Evolutionary conservation across 2,113 vertebrate genomes (phyloP).

Genomic region (Epinephelus lanceolatus): DNA sequence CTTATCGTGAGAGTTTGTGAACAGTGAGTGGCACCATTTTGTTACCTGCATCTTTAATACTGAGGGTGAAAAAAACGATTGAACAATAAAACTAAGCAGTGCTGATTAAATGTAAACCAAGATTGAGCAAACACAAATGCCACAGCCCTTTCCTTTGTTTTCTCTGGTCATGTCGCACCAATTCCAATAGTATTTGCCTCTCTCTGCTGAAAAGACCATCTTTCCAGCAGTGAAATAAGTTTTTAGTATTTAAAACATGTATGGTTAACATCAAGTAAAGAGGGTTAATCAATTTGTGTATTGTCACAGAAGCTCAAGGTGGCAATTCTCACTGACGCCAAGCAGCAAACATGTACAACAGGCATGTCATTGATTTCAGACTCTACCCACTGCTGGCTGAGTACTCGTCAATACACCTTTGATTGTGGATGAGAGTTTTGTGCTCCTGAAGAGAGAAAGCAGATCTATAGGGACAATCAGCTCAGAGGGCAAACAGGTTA

Average conservation of each 20-base stretch:
- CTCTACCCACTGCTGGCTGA: constrained; percentile 75
- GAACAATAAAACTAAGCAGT: no score
- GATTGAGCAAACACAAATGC: no score
- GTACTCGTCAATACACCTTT: constrained; percentile 81
- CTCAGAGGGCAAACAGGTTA: constrained; percentile 75
- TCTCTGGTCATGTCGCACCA: no score
- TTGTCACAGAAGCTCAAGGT: constrained; percentile 60
- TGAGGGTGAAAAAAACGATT: no score
- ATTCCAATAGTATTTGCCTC: no score
- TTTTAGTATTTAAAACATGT: not conserved
- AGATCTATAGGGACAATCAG: constrained; percentile 82
- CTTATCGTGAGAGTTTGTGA: no score
- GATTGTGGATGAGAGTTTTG: constrained; percentile 83
- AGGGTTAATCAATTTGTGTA: constrained; percentile 18
- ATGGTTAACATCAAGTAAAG: constrained; percentile 1
- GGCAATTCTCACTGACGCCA: constrained; percentile 61
- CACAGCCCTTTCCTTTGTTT: no score
- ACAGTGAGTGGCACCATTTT: no score
- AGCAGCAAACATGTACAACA: constrained; percentile 64
- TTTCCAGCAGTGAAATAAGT: no score
- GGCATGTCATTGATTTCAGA: constrained; percentile 81
- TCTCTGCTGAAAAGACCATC: no score
- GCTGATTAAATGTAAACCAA: no score
- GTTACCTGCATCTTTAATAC: no score
- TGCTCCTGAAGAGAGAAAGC: constrained; percentile 73